Evolutionary conservation across 2,888 invertebrate species (phyloP), one percentile per base, ranked within the genome.

Genomic region (Ectemnius cavifrons): DNA sequence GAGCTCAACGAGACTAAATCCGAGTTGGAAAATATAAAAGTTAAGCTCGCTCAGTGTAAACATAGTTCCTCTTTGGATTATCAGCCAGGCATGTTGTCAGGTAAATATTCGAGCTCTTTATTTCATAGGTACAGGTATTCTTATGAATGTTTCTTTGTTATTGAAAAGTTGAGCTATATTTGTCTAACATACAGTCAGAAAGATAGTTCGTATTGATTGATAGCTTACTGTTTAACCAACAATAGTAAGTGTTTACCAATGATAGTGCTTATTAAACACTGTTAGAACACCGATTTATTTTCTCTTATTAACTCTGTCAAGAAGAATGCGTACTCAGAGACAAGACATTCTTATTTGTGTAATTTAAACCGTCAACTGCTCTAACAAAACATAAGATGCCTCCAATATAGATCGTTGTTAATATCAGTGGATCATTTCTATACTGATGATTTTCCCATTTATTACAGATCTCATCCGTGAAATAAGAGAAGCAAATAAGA

Each of bases 1-100:
- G 96, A 96, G 88, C 92, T 96, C 83, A 93, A 94, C 86, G 95
- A 96, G 85, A 94, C 95, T 71, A 94, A 94, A 92, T 94, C 95
- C 92, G 92, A 93, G 83, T 82, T 93, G 70, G 89, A 89, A 68
- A 84, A 75, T 59, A 82, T 91, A 28, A 90, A 88, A 79, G 69
- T 84, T 60, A 90, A 90, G 78, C 74, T 90, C 47, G 82, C 75
- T 57, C 85, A 85, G 72, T 82, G 88, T 52, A 90, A 89, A 75
- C 87, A 89, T 64, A 81, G 79, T 72, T 71, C 80, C 49, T 80
- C 86, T 52, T 78, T 84, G 8, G 89, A 90, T 77, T 91, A 91
- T 80, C 89, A 91, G 73, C 91, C 91, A 37, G 91, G 91, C 82
- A 90, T 91, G 87, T 84, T 91, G 74, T 88, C 90, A 79, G 90